phyloP scores from a whole-genome alignment of 2,113 vertebrate species.

The Poicephalus gulielmi region DNA sequence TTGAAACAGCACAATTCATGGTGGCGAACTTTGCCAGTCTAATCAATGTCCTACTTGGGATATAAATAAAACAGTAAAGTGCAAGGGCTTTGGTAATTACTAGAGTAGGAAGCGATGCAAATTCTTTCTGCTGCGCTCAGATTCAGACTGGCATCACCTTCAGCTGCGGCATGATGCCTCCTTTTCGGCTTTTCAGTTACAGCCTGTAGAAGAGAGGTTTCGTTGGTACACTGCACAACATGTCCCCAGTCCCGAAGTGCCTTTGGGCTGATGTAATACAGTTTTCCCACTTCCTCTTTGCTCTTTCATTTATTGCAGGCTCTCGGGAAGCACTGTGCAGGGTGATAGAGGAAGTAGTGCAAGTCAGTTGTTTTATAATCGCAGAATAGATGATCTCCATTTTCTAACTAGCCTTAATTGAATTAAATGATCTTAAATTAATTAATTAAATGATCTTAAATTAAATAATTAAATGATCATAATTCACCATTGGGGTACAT shows the following conservation, averaged over 20 bases:
- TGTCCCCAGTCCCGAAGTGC: not conserved
- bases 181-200: not conserved
- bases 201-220: not conserved
- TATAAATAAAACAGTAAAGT: not conserved
- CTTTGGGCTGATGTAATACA: not conserved
- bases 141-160: not conserved
- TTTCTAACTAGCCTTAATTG: not conserved
- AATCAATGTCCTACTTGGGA: fast-evolving
- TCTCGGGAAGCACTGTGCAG: not conserved
- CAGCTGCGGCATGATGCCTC: not conserved
- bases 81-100: fast-evolving
- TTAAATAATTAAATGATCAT: not conserved
- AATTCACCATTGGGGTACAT: not conserved
- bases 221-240: fast-evolving
- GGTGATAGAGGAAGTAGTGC: not conserved
- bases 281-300: not conserved
- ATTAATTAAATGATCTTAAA: not conserved
- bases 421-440: not conserved
- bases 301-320: not conserved
- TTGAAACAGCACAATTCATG: not conserved
- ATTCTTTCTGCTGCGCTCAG: not conserved
- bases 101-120: not conserved
- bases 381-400: not conserved
- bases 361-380: not conserved
- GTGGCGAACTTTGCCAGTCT: not conserved